A percentile compares a stretch with the other conserved stretches of the same genome.
Conservation (phyloP, 2,888 invertebrate species). For the Oscheius sp. region DNA sequence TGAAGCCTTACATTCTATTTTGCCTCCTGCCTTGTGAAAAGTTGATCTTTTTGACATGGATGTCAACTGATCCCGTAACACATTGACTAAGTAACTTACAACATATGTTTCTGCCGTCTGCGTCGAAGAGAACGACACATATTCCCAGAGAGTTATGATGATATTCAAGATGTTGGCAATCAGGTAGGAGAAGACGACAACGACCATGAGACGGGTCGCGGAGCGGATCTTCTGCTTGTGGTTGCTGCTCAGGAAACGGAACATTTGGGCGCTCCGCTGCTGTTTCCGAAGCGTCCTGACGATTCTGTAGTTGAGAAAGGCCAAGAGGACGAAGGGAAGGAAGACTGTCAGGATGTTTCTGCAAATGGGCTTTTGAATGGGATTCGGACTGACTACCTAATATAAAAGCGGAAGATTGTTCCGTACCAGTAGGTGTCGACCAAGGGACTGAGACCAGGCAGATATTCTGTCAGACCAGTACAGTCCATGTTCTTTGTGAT, state of each 20-base stretch:
- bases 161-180: slow-evolving; percentile 69
- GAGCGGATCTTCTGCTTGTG: slow-evolving; percentile 71
- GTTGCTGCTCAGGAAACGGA: slow-evolving; percentile 66
- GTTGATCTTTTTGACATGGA: no score
- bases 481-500: slow-evolving; percentile 63
- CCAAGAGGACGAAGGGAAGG: slow-evolving; percentile 67
- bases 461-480: slow-evolving; percentile 64
- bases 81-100: slow-evolving; percentile 58
- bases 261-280: slow-evolving; percentile 70
- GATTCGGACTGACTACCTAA: slow-evolving; percentile 30
- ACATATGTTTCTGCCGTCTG: slow-evolving; percentile 60
- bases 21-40: slow-evolving; percentile 8
- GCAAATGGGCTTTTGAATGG: neutral
- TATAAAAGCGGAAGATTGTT: slow-evolving; percentile 62
- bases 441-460: slow-evolving; percentile 55
- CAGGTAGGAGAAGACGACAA: slow-evolving; percentile 71
- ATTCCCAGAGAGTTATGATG: slow-evolving; percentile 70
- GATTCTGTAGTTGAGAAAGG: slow-evolving; percentile 62
- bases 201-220: slow-evolving; percentile 68
- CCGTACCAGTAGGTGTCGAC: slow-evolving; percentile 66
- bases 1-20: neutral
- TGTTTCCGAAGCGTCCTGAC: slow-evolving; percentile 65
- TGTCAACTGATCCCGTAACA: slow-evolving; percentile 59
- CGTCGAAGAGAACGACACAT: slow-evolving; percentile 64
- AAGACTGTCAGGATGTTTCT: slow-evolving; percentile 70